Evolutionary conservation across 2,888 invertebrate species (phyloP).

Genomic region (Drosophila prolongata): DNA sequence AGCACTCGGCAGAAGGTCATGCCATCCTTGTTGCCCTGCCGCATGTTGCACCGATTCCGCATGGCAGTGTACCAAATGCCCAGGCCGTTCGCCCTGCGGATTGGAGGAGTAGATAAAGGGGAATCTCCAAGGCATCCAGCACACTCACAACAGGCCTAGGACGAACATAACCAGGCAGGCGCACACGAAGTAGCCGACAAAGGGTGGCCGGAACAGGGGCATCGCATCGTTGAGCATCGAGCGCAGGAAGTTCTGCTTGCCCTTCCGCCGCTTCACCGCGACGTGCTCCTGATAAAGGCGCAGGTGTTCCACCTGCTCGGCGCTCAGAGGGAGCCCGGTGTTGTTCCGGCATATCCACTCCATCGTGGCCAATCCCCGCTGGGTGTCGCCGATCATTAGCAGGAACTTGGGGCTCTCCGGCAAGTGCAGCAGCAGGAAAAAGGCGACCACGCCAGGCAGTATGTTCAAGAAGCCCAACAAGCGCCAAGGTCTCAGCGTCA

Average conservation of each 20-base stretch:
- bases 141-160: constrained; percentile 59
- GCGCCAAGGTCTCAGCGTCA: constrained; percentile 62
- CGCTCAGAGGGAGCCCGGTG: constrained; percentile 38
- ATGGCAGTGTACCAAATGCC: constrained; percentile 67
- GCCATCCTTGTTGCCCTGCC: constrained; percentile 16
- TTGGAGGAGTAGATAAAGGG: neutral
- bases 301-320: constrained; percentile 48
- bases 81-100: constrained; percentile 61
- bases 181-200: constrained; percentile 40
- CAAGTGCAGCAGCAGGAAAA: constrained; percentile 52
- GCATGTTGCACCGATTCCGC: constrained; percentile 61
- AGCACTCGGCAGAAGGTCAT: constrained; percentile 50
- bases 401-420: constrained; percentile 72
- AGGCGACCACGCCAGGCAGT: constrained; percentile 59
- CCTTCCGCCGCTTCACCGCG: constrained; percentile 9
- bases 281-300: constrained; percentile 18
- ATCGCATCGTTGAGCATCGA: constrained; percentile 55
- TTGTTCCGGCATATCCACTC: constrained; percentile 58
- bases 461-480: constrained; percentile 51
- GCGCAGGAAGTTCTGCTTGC: constrained; percentile 25
- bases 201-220: constrained; percentile 64
- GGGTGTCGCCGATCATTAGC: constrained; percentile 47
- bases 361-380: constrained; percentile 44
- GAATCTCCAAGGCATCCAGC: neutral
- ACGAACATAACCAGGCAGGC: constrained; percentile 65